phyloP scores from a whole-genome alignment of 2,113 vertebrate species.

The Bubo blakistoni region DNA sequence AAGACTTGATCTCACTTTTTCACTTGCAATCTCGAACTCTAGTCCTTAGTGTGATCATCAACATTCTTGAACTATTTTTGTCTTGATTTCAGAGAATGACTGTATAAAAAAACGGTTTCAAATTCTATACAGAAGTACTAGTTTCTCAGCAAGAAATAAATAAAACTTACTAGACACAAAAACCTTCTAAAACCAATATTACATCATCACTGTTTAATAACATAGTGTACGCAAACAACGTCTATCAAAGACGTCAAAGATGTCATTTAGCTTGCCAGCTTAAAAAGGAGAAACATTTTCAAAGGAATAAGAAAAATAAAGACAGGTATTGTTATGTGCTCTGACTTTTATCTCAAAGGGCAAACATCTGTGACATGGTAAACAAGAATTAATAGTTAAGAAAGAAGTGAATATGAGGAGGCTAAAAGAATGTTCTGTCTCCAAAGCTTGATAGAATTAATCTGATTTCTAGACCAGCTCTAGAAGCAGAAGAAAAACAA shows the following conservation, averaged over 20 bases:
- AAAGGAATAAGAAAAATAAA: neutral
- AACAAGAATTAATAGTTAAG: neutral
- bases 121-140: neutral
- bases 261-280: neutral
- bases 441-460: neutral
- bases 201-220: neutral
- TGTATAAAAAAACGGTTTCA: neutral
- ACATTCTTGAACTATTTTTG: neutral
- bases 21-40: neutral
- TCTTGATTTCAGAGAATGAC: neutral
- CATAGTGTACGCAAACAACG: accelerated
- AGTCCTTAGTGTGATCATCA: neutral
- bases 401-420: neutral
- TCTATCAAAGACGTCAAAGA: neutral
- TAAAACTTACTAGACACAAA: neutral
- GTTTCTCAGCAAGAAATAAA: neutral
- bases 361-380: neutral
- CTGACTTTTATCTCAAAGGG: neutral
- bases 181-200: neutral
- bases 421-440: neutral
- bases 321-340: neutral
- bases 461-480: neutral
- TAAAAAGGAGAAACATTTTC: neutral
- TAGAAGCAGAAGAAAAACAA: neutral
- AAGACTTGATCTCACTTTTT: neutral